phyloP scores from a whole-genome alignment of 92 coral and sea anemone genomes.

The Palythoa heliodiscus region DNA sequence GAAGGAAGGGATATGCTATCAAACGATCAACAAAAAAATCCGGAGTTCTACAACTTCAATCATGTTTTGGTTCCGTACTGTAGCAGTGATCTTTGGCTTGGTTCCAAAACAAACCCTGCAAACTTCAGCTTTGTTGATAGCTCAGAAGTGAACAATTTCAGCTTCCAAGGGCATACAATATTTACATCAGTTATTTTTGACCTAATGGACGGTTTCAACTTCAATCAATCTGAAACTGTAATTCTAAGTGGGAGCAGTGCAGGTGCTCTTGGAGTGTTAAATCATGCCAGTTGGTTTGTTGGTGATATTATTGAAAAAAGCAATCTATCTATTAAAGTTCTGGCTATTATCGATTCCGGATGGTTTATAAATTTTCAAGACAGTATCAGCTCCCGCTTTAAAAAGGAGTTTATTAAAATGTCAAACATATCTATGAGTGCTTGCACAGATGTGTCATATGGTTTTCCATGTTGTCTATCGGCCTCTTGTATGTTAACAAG shows the following conservation, averaged over 20 bases:
- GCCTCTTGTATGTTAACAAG: slow-evolving; percentile 51
- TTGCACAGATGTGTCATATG: slow-evolving; percentile 49
- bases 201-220: slow-evolving; percentile 19
- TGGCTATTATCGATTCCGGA: slow-evolving; percentile 54
- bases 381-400: slow-evolving; percentile 41
- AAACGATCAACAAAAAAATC: slow-evolving; percentile 44
- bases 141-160: slow-evolving; percentile 53
- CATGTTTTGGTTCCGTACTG: slow-evolving; percentile 70
- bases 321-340: slow-evolving; percentile 34
- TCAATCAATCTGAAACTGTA: slow-evolving; percentile 26
- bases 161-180: slow-evolving; percentile 56
- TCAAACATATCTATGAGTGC: slow-evolving; percentile 27
- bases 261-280: slow-evolving; percentile 58
- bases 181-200: slow-evolving; percentile 51
- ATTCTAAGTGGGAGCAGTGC: slow-evolving; percentile 67
- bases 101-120: slow-evolving; percentile 35
- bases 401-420: slow-evolving; percentile 35
- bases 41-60: slow-evolving; percentile 45
- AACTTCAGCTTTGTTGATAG: slow-evolving; percentile 41
- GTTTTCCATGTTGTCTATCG: slow-evolving; percentile 57
- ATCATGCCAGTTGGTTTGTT: slow-evolving; percentile 56
- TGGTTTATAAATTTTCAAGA: slow-evolving; percentile 70
- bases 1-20: slow-evolving; percentile 59
- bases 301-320: not conserved
- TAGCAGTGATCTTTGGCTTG: slow-evolving; percentile 71